phyloP scores from a whole-genome alignment of 2,113 vertebrate genomes.

The Bubo bubo region DNA sequence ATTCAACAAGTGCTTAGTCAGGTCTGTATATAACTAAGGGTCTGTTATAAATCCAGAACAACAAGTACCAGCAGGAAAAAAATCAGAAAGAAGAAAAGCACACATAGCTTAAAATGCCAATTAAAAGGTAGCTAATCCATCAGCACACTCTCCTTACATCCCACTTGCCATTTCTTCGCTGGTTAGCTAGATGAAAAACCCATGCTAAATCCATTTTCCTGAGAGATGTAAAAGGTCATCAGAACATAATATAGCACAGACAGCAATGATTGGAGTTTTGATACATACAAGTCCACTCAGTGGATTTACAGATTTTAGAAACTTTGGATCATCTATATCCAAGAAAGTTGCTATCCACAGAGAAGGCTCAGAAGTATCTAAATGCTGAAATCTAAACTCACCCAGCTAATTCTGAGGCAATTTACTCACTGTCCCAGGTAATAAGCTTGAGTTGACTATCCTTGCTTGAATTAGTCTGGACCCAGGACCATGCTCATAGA shows the following conservation, averaged over 20 bases:
- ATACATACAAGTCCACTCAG: background rate
- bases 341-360: background rate
- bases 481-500: background rate
- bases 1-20: background rate
- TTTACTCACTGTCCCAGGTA: background rate
- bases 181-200: background rate
- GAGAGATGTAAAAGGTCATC: background rate
- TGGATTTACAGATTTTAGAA: background rate
- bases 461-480: background rate
- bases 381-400: background rate
- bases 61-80: background rate
- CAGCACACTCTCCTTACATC: background rate
- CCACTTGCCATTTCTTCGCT: background rate
- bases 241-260: background rate
- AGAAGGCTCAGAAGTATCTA: background rate
- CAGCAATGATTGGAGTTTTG: background rate
- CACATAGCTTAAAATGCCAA: background rate
- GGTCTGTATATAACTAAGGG: background rate
- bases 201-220: background rate
- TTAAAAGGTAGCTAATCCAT: background rate
- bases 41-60: background rate
- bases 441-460: background rate
- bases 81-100: background rate
- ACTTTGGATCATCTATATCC: background rate
- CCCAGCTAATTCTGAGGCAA: background rate